Percentiles rank a stretch among this genome's conserved stretches.
phyloP scores from a whole-genome alignment of 2,113 vertebrate species.

The Promerops cafer region DNA sequence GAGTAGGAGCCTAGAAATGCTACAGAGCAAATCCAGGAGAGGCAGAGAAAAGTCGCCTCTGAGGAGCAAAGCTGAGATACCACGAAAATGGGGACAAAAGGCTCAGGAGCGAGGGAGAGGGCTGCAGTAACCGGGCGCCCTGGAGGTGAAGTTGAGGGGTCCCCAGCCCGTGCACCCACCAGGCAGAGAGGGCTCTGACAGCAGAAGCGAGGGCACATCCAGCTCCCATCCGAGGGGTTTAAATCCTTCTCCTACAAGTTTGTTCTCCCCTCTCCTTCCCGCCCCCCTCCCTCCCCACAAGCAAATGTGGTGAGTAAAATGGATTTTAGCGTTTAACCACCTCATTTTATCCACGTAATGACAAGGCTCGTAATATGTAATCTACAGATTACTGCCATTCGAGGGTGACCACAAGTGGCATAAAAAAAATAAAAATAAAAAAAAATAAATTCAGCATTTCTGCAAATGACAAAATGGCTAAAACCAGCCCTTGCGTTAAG shows the following conservation, averaged over 20 bases:
- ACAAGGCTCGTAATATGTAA: conserved; percentile 55
- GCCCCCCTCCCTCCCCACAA: neutral
- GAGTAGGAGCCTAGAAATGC: conserved; percentile 16
- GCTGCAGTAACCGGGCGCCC: neutral
- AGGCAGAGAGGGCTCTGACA: neutral
- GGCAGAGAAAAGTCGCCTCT: conserved; percentile 20
- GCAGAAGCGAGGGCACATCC: neutral
- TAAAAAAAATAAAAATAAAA: neutral
- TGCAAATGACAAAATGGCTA: neutral
- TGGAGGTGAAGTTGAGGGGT: neutral
- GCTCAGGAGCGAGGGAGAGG: neutral
- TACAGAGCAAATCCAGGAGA: neutral
- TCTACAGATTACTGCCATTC: conserved; percentile 49
- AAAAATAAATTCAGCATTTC: neutral
- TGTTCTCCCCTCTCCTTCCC: neutral
- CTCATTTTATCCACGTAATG: conserved; percentile 53
- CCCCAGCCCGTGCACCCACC: neutral
- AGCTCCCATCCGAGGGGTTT: neutral
- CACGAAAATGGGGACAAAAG: conserved; percentile 39
- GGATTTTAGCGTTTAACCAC: conserved; percentile 53
- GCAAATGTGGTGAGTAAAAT: conserved; percentile 47
- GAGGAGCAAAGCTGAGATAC: conserved; percentile 5
- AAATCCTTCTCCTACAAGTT: neutral
- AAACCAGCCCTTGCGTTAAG: neutral
- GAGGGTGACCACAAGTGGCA: conserved; percentile 48